Evolutionary conservation across 2,113 vertebrate genomes (phyloP), one percentile per base, ranked within the genome.

Genomic region (Mastomys coucha): DNA sequence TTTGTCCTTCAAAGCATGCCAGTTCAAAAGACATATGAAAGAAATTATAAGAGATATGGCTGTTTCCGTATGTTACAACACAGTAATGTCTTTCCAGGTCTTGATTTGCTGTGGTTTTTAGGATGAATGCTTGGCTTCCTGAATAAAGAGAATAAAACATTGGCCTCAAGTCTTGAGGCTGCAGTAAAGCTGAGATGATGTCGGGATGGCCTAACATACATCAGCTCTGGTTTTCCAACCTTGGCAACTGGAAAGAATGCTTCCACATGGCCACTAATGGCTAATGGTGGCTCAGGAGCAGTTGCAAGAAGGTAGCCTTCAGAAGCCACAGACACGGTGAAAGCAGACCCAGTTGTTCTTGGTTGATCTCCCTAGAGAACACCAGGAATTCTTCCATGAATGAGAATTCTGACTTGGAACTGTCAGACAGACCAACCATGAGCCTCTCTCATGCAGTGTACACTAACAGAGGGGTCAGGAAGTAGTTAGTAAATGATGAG

Each of bases 81-180:
- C 45, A 84, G 19, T 63, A 73, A 89, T 75, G 14, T 81, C 33
- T 91, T 77, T 76, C 19, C 80, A 92, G 42, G 65, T 45, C 49
- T 84, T 84, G 70, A 76, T 76, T 88, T 96, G 28, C 45, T 94
- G 0, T 72, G 80, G 22, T 82, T 69, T 88, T 96, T 19, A 72
- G 81, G 31, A 80, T 78, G 56, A 95, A 60, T 58, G 28, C 26
- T 93, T 80, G 33, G 72, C 28, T 80, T 95, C 26, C 58, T 75
- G 20, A 90, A 95, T 95, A 93, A 36, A 69, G 51, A 94, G 92
- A 65, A 36, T 94, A 63, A 72, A 93, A 45, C 22, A 67, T 22
- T 84, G 84, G 56, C n/a, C 36, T 91, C 42, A 91, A 73, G 76
- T 75, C 49, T 58, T 9, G 53, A 69, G 36, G 31, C 75, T 33